Conservation (phyloP, 2,888 invertebrate genomes). For the Prostheceraeus crozeri region DNA sequence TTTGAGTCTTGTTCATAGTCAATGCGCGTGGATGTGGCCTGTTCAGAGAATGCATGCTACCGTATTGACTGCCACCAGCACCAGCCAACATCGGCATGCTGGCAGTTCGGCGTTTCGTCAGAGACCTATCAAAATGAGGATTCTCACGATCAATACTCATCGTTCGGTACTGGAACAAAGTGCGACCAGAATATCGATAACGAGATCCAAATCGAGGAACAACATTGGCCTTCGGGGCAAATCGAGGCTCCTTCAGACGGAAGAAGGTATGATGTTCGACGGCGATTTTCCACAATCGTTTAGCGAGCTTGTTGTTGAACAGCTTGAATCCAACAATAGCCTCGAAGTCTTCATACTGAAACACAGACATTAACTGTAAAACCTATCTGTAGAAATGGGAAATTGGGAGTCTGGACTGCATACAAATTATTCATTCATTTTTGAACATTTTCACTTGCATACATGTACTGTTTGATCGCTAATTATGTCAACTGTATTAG, state of each 20-base stretch:
- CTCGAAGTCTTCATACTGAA: slow-evolving; percentile 65
- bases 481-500: too few relatives aligned
- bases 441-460: too few relatives aligned
- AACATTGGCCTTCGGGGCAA: slow-evolving; percentile 13
- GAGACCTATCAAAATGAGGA: slow-evolving; percentile 33
- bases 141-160: slow-evolving; percentile 34
- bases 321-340: slow-evolving; percentile 92
- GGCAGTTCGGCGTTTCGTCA: slow-evolving; percentile 36
- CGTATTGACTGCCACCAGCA: slow-evolving; percentile 28
- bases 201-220: slow-evolving; percentile 28
- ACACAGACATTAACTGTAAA: slow-evolving; percentile 3
- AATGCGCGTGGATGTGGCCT: slow-evolving; percentile 34
- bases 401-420: too few relatives aligned
- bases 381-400: too few relatives aligned
- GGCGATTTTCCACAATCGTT: slow-evolving; percentile 95
- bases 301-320: slow-evolving; percentile 85
- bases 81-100: slow-evolving; percentile 36
- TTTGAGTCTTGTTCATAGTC: slow-evolving; percentile 27
- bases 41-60: slow-evolving; percentile 35
- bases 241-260: slow-evolving; percentile 60
- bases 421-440: too few relatives aligned
- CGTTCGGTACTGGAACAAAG: slow-evolving; percentile 37
- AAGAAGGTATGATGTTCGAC: slow-evolving; percentile 99
- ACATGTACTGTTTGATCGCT: too few relatives aligned
- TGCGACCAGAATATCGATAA: slow-evolving; percentile 35